Conservation (phyloP, 2,888 invertebrate genomes). For the Yponomeuta malinellus region DNA sequence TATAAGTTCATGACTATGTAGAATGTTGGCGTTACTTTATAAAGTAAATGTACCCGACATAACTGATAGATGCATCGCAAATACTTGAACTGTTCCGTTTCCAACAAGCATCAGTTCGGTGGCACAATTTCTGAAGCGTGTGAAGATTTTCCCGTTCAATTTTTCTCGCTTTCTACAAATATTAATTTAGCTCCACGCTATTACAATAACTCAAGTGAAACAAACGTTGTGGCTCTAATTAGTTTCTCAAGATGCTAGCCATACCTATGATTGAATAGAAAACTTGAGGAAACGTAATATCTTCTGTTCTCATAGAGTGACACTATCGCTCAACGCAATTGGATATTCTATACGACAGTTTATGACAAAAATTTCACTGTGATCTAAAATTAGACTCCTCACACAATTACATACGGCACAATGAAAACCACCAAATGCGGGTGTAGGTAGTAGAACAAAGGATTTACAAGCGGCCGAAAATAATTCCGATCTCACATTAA, state of each 20-base stretch:
- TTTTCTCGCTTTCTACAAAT: conserved; percentile 1
- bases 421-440: neutral
- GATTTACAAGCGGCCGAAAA: neutral
- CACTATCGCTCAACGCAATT: too few species aligned
- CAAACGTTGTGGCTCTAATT: neutral
- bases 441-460: neutral
- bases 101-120: neutral
- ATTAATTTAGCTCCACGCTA: neutral
- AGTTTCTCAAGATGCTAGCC: neutral
- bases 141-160: neutral
- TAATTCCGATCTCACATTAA: neutral
- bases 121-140: conserved; percentile 9
- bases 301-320: neutral
- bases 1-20: too few species aligned
- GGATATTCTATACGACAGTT: too few species aligned
- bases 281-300: neutral
- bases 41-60: too few species aligned
- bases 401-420: neutral
- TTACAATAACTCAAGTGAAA: neutral
- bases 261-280: neutral
- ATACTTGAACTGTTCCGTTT: neutral
- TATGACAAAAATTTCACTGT: neutral
- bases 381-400: neutral
- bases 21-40: too few species aligned
- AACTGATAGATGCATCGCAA: neutral